Conservation (phyloP, 2,113 vertebrate species). For the Triplophysa rosa region DNA sequence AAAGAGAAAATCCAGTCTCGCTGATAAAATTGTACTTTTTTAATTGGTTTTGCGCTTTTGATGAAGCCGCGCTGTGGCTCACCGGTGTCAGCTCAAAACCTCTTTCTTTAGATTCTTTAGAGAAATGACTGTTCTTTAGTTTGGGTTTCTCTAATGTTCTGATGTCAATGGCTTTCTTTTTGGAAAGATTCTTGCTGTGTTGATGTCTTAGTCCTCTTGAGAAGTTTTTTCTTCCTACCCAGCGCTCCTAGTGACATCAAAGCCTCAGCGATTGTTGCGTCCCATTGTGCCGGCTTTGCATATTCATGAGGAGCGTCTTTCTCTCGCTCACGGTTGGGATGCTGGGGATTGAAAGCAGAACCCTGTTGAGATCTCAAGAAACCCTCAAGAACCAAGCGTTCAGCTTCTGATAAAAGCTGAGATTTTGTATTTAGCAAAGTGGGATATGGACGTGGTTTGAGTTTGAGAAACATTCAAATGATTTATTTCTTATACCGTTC, state of each 20-base stretch:
- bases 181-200: conserved; percentile 59
- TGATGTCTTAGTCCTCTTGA: conserved; percentile 64
- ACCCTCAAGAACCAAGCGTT: conserved; percentile 14
- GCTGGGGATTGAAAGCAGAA: conserved; percentile 36
- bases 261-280: conserved; percentile 60
- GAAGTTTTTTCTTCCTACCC: conserved; percentile 54
- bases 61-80: too few species aligned
- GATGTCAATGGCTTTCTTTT: neutral
- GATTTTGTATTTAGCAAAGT: neutral
- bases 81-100: too few species aligned
- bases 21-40: too few species aligned
- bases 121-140: neutral
- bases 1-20: neutral
- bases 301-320: conserved; percentile 67
- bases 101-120: neutral
- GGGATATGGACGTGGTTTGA: neutral
- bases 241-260: conserved; percentile 66
- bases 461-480: too few species aligned
- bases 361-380: conserved; percentile 2
- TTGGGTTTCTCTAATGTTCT: too few species aligned
- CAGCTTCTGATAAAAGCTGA: neutral
- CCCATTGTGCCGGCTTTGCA: conserved; percentile 66
- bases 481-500: too few species aligned
- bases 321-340: conserved; percentile 51
- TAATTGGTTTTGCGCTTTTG: too few species aligned